Percentiles rank a stretch among this genome's conserved stretches.
phyloP scores from a whole-genome alignment of 2,113 vertebrate species.

The Herpailurus yagouaroundi region DNA sequence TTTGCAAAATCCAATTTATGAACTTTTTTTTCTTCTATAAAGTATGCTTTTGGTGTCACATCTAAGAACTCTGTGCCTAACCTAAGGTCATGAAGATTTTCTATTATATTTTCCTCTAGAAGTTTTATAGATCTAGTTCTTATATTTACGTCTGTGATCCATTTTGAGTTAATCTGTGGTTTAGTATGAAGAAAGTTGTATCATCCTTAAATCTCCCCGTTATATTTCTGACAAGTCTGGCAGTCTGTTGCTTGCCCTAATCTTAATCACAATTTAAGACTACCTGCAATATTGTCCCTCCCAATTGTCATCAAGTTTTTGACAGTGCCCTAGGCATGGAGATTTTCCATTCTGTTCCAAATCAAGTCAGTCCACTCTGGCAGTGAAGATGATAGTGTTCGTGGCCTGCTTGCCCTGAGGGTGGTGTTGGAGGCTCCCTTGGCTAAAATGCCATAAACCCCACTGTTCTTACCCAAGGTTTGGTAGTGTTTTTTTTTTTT shows the following conservation, averaged over 20 bases:
- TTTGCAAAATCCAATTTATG: not conserved
- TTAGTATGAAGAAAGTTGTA: not conserved
- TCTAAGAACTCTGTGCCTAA: not conserved
- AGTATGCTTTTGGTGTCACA: not conserved
- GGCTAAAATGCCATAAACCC: not conserved
- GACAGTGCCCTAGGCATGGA: not conserved
- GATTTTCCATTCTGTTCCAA: not conserved
- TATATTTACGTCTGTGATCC: not conserved
- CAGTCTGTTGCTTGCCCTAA: not conserved
- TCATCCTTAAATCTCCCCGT: not conserved
- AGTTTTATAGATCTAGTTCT: conserved; percentile 17
- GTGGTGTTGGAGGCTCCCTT: not conserved
- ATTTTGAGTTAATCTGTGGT: not conserved
- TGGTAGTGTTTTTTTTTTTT: too few relatives aligned
- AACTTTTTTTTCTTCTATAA: not conserved
- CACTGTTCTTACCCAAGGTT: not conserved
- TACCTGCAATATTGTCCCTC: not conserved
- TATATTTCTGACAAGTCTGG: not conserved
- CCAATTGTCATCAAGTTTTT: not conserved
- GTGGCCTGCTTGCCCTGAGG: not conserved
- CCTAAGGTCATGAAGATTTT: not conserved
- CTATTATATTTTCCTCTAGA: not conserved
- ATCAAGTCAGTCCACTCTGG: not conserved
- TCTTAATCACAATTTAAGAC: not conserved
- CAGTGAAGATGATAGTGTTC: not conserved